Evolutionary conservation across 1,140 invertebrate genomes (phyloP), one percentile per base, ranked within the genome.

Genomic region (Cyrtorhinus lividipennis): DNA sequence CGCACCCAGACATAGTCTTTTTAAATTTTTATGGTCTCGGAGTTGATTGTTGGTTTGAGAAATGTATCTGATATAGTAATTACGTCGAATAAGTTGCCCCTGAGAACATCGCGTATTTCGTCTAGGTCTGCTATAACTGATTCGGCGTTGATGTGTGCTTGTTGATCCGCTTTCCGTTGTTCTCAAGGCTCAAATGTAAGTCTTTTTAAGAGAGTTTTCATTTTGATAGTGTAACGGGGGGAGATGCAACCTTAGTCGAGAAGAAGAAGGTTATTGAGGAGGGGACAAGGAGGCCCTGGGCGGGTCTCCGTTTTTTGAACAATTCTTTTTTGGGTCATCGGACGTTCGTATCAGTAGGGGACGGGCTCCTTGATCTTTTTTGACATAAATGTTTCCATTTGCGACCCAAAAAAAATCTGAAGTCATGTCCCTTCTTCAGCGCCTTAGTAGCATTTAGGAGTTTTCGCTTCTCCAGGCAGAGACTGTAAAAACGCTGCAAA

Each of bases 321-420:
- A 18, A 58, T 24, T 58, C 56, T 58, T 58, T 22, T n/a, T 24
- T 18, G 25, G 25, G 18, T 58, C 56, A 24, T 58, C 22, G 25
- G 25, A 24, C 56, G 20, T 8, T 18, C 25, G 25, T 20, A 58
- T 58, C 25, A 58, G 25, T 58, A 24, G 20, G 25, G 23, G 56
- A 20, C 25, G 56, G n/a, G 56, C 25, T 24, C 18, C 56, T 24
- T 24, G n/a, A 20, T 58, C 56, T 58, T 58, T 58, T n/a, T 44
- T 44, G 8, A 44, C n/a, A 8, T 10, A 44, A 10, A 44, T 44
- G n/a, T 44, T 44, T n/a, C 38, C 38, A n/a, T 44, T 44, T 10
- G 38, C 8, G 8, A 10, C 38, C 38, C 8, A 8, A 44, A 8
- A n/a, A 44, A 44, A 44, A n/a, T n/a, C 38, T 44, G n/a, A 44